Evolutionary conservation across 2,797 vertebrate species (phyloP), one percentile per base, ranked within the genome.

Genomic region (Forpus xanthops): DNA sequence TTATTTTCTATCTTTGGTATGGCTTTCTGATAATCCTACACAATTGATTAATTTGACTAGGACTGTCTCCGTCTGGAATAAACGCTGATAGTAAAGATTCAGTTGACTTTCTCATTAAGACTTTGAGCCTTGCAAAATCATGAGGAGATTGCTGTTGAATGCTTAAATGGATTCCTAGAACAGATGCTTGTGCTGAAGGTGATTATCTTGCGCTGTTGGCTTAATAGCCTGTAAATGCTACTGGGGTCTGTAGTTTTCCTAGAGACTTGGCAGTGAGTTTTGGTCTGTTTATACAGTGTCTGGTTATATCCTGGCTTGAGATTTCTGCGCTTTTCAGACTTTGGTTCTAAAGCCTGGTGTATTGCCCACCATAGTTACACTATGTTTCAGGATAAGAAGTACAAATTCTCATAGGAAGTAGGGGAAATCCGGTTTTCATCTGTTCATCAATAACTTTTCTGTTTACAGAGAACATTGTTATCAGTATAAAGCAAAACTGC

Each of bases 251-350:
- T 47, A 62, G 79, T 86, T 90, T 84, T 92, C 68, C 50, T 80
- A 23, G 85, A 91, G 85, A 56, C 76, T 89, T 96, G 96, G 85
- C 93, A 92, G 61, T 64, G 82, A 80, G 65, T 74, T 83, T 89
- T 93, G 75, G 81, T 86, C 87, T 50, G 52, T 84, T 95, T 70
- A 93, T 39, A 52, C 45, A 62, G 87, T 67, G 87, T 88, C 76
- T 42, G 3, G 8, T 87, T 90, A 56, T 87, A 62, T 85, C 35
- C 35, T 96, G 90, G 85, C 83, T 93, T 79, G 58, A 84, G 39
- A 60, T 55, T 91, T 79, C 45, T 87, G 31, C 95, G 82, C 72
- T 91, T n/a, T 87, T 93, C 61, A 89, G 61, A 20, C 53, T 88
- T 86, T 18, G 67, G 2, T 91, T 92, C 52, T 60, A 73, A 86